Evolutionary conservation across 2,888 invertebrate species (phyloP), one percentile per base, ranked within the genome.

Genomic region (Hipparchia semele): DNA sequence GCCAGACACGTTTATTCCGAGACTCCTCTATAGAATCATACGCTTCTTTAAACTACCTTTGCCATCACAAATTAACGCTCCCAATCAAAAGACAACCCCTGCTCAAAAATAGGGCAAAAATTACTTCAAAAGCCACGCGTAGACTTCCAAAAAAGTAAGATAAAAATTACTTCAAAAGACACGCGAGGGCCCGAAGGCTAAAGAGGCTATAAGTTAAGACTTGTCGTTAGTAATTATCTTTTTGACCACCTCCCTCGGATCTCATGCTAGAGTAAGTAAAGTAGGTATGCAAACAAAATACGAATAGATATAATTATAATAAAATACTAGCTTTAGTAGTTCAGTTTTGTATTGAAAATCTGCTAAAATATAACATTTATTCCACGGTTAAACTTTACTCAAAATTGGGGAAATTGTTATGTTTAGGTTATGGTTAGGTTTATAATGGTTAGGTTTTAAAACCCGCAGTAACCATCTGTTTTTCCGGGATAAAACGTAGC

Each of bases 141-240:
- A 58, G 46, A 68, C 68, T 49, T 68, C 59, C 68, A 68, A 68
- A 68, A 68, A 65, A 65, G 65, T 68, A 68, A 68, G 68, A 58
- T 68, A 59, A 65, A 70, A 72, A 75, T 67, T 13, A 68, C 72
- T 61, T 62, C 54, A 75, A 77, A 77, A 74, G 72, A 66, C 75
- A 75, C 74, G 73, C 74, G 74, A 72, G 65, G 71, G 68, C 58
- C 68, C 59, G 59, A 62, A 68, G 67, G 72, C 51, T 70, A 70
- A 71, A 73, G 72, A 69, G 39, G 58, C 70, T 61, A 67, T 74
- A 70, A 74, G 73, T 76, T 78, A 80, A 83, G 80, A 83, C 81
- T 79, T 81, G 85, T 85, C 85, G 84, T 80, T 86, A 80, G 88
- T 90, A 90, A 90, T 91, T 87, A 90, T 56, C 56, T 56, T 56